Base-by-base conservation (phyloP, 2,797 vertebrate genomes). In the Delichon dasypus region DNA sequence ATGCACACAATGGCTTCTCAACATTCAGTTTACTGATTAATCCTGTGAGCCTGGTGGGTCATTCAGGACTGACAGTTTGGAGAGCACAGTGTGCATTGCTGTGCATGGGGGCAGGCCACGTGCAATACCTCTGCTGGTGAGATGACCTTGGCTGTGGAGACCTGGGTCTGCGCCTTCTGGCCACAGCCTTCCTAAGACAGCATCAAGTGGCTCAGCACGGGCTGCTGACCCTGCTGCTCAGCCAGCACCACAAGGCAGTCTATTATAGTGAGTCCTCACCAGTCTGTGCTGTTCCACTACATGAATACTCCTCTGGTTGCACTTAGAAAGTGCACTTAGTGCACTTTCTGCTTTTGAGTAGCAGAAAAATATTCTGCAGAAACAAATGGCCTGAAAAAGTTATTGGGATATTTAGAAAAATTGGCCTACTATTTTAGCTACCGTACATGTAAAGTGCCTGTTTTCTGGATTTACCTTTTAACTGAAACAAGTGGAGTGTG, bases 131-230 rank as follows among this genome's bases (percentile, higher is more conserved):
- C 42, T 75, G n/a, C 51, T 66, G 61, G 10, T 54, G 57, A 54
- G 36, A 36, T 64, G 38, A 42, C 32, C 68, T 51, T 2, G 2
- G 53, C n/a, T 0, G 0, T 5, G 12, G 40, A 58, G 48, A 58
- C n/a, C 30, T 27, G 15, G 6, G 7, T 30, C 47, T 55, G 30
- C 27, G 14, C 2, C n/a, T 27, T 5, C 1, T 9, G 22, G n/a
- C 14, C 11, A 8, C 11, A 38, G 29, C 22, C 40, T 64, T 60
- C n/a, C 47, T 32, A 12, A 40, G 3, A 9, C 0, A 0, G 62
- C 42, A 82, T n/a, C 42, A n/a, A 42, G 48, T 0, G 0, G 12
- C n/a, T 60, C 5, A 2, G 42, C 27, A 15, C 0, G 0, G 53
- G 20, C 57, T 89, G 34, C 55, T 55, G 19, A 7, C 25, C 14